Conservation (phyloP, 2,113 vertebrate species). For the Stegastes partitus region DNA sequence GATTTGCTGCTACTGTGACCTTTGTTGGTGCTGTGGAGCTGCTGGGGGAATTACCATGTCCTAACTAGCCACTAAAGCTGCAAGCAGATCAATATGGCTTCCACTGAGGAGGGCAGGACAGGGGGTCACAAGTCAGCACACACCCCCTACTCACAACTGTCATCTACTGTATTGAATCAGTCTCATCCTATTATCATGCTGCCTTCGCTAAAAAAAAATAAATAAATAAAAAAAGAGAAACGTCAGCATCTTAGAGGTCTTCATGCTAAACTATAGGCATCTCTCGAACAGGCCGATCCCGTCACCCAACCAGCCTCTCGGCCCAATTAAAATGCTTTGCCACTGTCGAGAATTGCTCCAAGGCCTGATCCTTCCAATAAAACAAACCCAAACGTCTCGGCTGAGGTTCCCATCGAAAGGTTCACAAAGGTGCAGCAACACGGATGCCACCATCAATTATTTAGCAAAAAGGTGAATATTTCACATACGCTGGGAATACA, state of each 20-base stretch:
- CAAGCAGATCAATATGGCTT: constrained; percentile 36
- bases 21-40: constrained; percentile 5
- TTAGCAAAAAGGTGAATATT: constrained; percentile 72
- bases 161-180: neutral
- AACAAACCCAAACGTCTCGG: constrained; percentile 23
- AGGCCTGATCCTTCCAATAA: constrained; percentile 33
- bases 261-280: constrained; percentile 21
- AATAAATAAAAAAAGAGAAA: constrained; percentile 9
- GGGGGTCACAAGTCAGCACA: constrained; percentile 14
- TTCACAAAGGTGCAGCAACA: constrained; percentile 44
- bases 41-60: constrained; percentile 17
- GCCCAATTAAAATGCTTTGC: constrained; percentile 64
- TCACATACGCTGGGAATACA: constrained; percentile 50
- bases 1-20: constrained; percentile 12
- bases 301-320: neutral
- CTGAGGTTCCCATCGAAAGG: constrained; percentile 10
- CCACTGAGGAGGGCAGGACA: neutral
- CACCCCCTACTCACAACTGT: neutral
- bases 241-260: constrained; percentile 41
- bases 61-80: constrained; percentile 24
- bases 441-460: constrained; percentile 68
- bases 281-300: neutral
- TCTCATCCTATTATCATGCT: constrained; percentile 15
- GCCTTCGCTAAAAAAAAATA: neutral
- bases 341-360: constrained; percentile 6